Base-by-base conservation (phyloP, 2,797 vertebrate species). In the Paratrypauchen microcephalus region DNA sequence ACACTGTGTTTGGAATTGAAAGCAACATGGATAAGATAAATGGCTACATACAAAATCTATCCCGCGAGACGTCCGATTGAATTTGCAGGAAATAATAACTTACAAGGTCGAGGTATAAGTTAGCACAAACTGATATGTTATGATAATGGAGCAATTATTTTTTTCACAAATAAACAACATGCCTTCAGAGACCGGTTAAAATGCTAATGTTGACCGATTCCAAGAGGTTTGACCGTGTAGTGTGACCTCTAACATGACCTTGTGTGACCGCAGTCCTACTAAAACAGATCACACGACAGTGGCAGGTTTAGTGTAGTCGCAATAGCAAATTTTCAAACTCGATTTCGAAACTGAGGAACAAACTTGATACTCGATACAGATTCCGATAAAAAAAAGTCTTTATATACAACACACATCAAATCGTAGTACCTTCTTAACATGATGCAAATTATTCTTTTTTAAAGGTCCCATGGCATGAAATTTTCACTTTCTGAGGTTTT, bases 21-120 rank as follows among this genome's bases (percentile, higher is more conserved):
- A 63, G 13, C 23, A 9, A 48, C 21, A 41, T 47, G 23, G 12
- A 47, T 13, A n/a, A 65, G 63, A 65, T 28, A 48, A 50, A 50
- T 50, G 63, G 47, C 4, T 65, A 4, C 45, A 50, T 50, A 50
- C 45, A 50, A 50, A 64, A 65, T 12, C 45, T 11, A 50, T 24
- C 63, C 63, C 63, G n/a, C 5, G 63, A 65, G 63, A 50, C 39
- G 16, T 11, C 45, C 16, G 26, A 50, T 11, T 50, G 7, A 65
- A 65, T 50, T 65, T 30, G 24, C 24, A 30, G 16, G 18, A 65
- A 65, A 50, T 65, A 65, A 50, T 65, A 65, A 65, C 63, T 65
- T 28, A 5, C 63, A 65, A 65, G 62, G 62, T 48, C 24, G 16
- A 8, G 13, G 45, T 64, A 28, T 48, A 50, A 65, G 24, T 30